Evolutionary conservation across 2,888 invertebrate genomes (phyloP).

Genomic region (Meliscaeva auricollis): DNA sequence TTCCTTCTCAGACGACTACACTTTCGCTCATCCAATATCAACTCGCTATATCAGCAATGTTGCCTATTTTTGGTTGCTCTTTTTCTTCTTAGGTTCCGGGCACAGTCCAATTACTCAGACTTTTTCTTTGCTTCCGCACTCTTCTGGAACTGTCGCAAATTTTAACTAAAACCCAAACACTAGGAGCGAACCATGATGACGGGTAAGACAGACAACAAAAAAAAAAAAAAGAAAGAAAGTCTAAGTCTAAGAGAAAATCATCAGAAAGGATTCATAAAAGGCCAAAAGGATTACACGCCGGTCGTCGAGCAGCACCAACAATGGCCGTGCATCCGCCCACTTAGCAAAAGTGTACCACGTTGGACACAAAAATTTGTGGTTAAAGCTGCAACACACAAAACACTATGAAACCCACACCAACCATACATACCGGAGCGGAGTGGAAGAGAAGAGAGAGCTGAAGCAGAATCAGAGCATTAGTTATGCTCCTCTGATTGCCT

Average conservation of each 20-base stretch:
- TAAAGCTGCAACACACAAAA: constrained; percentile 49
- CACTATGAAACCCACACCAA: constrained; percentile 40
- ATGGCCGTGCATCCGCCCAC: constrained; percentile 66
- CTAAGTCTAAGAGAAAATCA: constrained; percentile 1
- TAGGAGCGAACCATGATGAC: constrained; percentile 38
- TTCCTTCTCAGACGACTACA: constrained; percentile 13
- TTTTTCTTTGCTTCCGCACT: constrained; percentile 28
- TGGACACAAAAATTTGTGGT: constrained; percentile 35
- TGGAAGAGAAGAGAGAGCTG: background rate
- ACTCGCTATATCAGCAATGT: background rate
- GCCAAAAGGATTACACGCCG: constrained; percentile 63
- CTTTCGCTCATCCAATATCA: background rate
- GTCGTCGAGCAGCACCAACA: constrained; percentile 28
- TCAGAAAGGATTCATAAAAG: constrained; percentile 52
- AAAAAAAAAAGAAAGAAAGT: constrained; percentile 2
- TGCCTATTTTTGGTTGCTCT: constrained; percentile 8
- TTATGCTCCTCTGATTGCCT: constrained; percentile 69
- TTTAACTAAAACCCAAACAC: constrained; percentile 56
- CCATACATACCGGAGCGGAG: background rate
- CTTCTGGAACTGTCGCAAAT: constrained; percentile 58
- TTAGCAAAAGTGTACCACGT: constrained; percentile 45
- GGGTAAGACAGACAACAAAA: background rate
- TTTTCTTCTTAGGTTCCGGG: constrained; percentile 1
- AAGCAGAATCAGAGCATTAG: constrained; percentile 43
- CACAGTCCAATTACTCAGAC: constrained; percentile 69